A percentile compares a stretch with the other conserved stretches of the same genome.
These are phyloP conservation scores for Neostethus bicornis DNA, from an alignment of 2,797 vertebrate genomes.

Conservation along the genomic window DNA sequence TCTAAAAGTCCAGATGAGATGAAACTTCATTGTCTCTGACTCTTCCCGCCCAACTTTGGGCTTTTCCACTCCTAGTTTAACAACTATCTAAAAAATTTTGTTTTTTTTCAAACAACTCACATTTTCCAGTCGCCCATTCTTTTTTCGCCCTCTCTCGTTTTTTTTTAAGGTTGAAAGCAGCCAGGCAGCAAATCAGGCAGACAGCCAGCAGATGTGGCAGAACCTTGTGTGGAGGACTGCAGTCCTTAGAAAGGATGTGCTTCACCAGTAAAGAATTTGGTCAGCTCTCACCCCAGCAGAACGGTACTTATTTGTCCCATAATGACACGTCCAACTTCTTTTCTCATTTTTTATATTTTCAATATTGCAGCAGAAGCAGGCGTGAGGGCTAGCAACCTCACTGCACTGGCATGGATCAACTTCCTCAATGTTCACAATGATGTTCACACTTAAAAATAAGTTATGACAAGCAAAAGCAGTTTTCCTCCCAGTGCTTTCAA, in stretches of 20 bases:
- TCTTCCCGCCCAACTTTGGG: background rate
- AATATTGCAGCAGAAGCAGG: conserved; percentile 20
- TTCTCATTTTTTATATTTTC: conserved; percentile 19
- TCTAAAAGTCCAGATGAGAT: conserved; percentile 69
- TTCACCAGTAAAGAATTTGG: conserved; percentile 73
- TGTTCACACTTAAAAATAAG: background rate
- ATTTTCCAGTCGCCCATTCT: conserved; percentile 71
- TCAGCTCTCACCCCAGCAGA: conserved; percentile 33
- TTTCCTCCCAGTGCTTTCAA: background rate
- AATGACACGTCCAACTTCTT: conserved; percentile 49
- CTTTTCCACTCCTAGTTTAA: background rate
- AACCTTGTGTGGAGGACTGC: conserved; percentile 32
- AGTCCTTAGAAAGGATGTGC: conserved; percentile 58
- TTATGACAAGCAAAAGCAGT: background rate
- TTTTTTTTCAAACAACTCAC: conserved; percentile 67
- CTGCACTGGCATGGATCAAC: background rate
- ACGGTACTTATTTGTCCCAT: conserved; percentile 46
- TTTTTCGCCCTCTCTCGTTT: conserved; percentile 32
- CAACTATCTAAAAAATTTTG: conserved; percentile 62
- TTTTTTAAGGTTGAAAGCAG: conserved; percentile 22
- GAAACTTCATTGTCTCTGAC: conserved; percentile 27
- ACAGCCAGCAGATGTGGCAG: conserved; percentile 72
- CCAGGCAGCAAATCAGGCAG: conserved; percentile 59
- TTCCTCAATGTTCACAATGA: background rate
- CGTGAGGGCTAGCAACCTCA: background rate